Evolutionary conservation across 1,140 invertebrate genomes (phyloP), one percentile per base, ranked within the genome.

Genomic region (Oscheius sp.): DNA sequence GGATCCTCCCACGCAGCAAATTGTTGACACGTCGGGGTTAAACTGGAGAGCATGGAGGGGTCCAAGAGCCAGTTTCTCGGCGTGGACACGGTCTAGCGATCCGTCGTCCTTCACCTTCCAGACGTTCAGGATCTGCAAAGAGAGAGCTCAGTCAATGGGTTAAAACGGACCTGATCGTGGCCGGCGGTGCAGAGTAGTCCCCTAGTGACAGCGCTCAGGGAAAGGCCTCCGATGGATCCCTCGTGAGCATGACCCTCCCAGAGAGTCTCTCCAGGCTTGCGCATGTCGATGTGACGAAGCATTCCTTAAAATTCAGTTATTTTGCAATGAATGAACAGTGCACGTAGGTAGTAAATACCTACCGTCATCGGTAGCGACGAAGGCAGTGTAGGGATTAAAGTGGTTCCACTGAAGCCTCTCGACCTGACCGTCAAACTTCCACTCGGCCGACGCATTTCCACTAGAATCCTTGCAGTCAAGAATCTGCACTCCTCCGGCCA

Each of bases 371-470:
- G 52, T 67, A 32, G 64, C 70, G 3, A 91, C 91, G 81, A 90
- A 89, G 81, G 90, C 92, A 77, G 89, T 88, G 82, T 90, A 90
- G 2, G 91, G 88, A 79, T 91, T 88, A 71, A 88, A 88, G 64
- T 86, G 85, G 86, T 95, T 90, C 94, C 94, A 97, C 0, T 89
- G 72, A n/a, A 94, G 89, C 77, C 89, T 90, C 87, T 97, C 94
- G 34, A 95, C 90, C 88, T 97, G 94, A 23, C 90, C 90, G 32
- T 87, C 85, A 88, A 23, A 90, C 85, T 7, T 82, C 79, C 71
- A 87, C 86, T 75, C 91, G 88, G 84, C 92, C 93, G 84, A 90
- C 91, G 45, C 94, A 86, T 82, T 89, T 88, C 69, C 61, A 4
- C 90, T 90, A 35, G 81, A 84, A 55, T 85, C 88, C 73, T 52